Evolutionary conservation across 1,140 invertebrate genomes (phyloP).

Genomic region (Bacillus rossius): DNA sequence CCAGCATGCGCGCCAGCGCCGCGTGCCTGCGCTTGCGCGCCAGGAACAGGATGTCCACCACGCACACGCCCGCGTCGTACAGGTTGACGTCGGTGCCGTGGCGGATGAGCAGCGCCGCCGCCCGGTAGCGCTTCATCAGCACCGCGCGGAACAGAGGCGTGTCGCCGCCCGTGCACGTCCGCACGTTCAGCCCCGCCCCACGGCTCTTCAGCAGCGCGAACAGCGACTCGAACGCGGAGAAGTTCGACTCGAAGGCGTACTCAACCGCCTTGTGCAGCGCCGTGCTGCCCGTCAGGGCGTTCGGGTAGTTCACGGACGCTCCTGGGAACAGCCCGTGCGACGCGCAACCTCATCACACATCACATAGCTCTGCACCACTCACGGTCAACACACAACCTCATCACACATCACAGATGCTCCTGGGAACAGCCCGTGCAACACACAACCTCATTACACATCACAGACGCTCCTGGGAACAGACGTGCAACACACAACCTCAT

Average conservation of each 20-base stretch:
- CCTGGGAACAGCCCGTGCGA: conserved; percentile 43
- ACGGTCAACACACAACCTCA: too few species aligned
- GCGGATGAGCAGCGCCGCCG: conserved; percentile 43
- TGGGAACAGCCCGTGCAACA: too few species aligned
- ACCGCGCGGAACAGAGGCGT: conserved; percentile 47
- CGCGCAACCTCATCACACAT: too few species aligned
- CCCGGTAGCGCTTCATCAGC: conserved; percentile 37
- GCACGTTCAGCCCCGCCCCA: conserved; percentile 40
- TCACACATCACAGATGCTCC: too few species aligned
- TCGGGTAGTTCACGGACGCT: conserved; percentile 49
- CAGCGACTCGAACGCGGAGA: conserved; percentile 37
- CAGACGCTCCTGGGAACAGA: too few species aligned
- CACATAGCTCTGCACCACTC: too few species aligned
- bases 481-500: too few species aligned
- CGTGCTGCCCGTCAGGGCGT: conserved; percentile 49
- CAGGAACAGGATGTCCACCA: conserved; percentile 40
- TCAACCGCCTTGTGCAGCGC: conserved; percentile 48
- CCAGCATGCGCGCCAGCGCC: conserved; percentile 25
- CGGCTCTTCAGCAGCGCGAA: conserved; percentile 43
- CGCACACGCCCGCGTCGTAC: conserved; percentile 13
- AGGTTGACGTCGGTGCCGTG: conserved; percentile 37
- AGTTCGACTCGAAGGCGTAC: conserved; percentile 27
- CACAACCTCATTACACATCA: too few species aligned
- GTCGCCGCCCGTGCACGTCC: conserved; percentile 43
- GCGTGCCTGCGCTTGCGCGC: conserved; percentile 39